phyloP scores from a whole-genome alignment of 2,888 invertebrate genomes.

The Drosophila rubida region DNA sequence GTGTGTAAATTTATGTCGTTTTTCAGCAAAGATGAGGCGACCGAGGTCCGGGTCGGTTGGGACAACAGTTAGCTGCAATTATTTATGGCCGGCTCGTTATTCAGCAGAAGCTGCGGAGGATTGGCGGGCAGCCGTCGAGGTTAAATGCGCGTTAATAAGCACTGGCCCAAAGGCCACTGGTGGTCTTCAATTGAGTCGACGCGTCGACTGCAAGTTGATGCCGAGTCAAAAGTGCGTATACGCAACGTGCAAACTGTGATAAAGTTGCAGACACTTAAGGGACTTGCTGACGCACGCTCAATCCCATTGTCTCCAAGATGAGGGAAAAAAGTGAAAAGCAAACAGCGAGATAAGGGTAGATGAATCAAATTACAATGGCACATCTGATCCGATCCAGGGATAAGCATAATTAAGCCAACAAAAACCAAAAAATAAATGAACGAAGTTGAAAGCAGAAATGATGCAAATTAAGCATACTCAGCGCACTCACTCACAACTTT shows the following conservation, averaged over 20 bases:
- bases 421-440: background rate
- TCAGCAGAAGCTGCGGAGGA: conserved; percentile 9
- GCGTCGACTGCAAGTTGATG: conserved; percentile 18
- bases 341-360: background rate
- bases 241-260: conserved; percentile 34
- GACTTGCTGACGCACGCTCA: background rate
- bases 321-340: background rate
- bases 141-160: conserved; percentile 76
- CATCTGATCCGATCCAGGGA: conserved; percentile 4
- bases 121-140: conserved; percentile 52
- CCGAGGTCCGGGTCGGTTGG: conserved; percentile 4
- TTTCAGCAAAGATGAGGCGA: conserved; percentile 20
- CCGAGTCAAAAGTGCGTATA: conserved; percentile 40
- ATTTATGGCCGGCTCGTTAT: conserved; percentile 63
- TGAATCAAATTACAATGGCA: conserved; percentile 21
- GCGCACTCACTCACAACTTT: background rate
- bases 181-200: conserved; percentile 38
- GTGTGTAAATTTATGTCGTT: conserved; percentile 68
- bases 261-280: conserved; percentile 18
- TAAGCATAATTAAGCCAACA: conserved; percentile 20
- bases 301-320: conserved; percentile 4
- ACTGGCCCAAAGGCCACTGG: conserved; percentile 48
- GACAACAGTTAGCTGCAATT: conserved; percentile 69
- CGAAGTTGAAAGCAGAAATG: conserved; percentile 18
- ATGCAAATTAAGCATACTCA: conserved; percentile 7